Evolutionary conservation across 2,113 vertebrate genomes (phyloP).

Genomic region (Xiphorhynchus elegans): DNA sequence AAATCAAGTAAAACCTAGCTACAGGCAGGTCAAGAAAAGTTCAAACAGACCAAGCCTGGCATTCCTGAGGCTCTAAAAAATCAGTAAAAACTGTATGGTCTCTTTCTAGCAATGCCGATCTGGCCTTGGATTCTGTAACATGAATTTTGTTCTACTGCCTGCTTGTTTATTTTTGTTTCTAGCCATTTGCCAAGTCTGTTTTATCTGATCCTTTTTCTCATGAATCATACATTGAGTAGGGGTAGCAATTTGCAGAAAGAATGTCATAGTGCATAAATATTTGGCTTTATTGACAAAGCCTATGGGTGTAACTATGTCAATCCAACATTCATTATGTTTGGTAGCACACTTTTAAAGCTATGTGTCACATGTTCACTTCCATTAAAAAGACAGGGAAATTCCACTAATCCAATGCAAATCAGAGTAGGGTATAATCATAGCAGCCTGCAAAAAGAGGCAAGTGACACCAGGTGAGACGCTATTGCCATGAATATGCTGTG

Average conservation of each 20-base stretch:
- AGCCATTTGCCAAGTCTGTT: slow-evolving; percentile 20
- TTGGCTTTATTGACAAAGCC: slow-evolving; percentile 60
- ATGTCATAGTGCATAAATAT: slow-evolving; percentile 51
- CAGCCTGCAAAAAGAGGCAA: background rate
- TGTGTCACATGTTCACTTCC: slow-evolving; percentile 36
- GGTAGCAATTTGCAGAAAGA: slow-evolving; percentile 43
- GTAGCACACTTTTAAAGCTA: slow-evolving; percentile 16
- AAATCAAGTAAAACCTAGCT: background rate
- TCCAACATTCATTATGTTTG: slow-evolving; percentile 30
- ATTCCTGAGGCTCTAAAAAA: background rate
- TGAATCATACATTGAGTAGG: slow-evolving; percentile 41
- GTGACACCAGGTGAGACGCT: background rate
- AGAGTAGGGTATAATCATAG: background rate
- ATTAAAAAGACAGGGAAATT: slow-evolving; percentile 34
- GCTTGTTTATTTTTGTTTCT: slow-evolving; percentile 20
- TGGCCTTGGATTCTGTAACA: background rate
- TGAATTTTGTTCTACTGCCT: background rate
- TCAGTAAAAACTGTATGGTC: background rate
- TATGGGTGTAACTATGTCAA: slow-evolving; percentile 53
- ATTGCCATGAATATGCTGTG: background rate
- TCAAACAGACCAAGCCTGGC: background rate
- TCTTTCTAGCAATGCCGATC: background rate
- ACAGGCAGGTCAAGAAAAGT: background rate
- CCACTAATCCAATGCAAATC: slow-evolving; percentile 28
- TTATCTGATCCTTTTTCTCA: slow-evolving; percentile 31